Conservation (phyloP, 2,888 invertebrate species). For the Drosophila niveifrons region DNA sequence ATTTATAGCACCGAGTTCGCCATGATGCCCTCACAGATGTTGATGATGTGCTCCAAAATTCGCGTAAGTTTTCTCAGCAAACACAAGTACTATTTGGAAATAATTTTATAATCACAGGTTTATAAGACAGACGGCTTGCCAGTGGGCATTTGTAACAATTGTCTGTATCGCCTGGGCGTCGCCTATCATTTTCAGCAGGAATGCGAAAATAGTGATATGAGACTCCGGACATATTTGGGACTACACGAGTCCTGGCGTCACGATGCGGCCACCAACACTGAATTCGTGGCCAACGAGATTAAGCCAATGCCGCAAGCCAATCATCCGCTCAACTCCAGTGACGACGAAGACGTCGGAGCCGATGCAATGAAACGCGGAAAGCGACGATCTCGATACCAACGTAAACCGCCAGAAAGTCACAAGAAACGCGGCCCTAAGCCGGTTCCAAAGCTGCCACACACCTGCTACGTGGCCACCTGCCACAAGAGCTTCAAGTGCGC, state of each 20-base stretch:
- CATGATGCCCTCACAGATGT: conserved; percentile 87
- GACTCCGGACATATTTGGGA: conserved; percentile 87
- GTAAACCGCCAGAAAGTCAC: conserved; percentile 87
- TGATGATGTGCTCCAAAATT: conserved; percentile 87
- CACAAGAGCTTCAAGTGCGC: conserved; percentile 88
- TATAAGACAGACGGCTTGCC: conserved; percentile 88
- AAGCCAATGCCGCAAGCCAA: conserved; percentile 46
- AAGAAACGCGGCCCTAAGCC: conserved; percentile 88
- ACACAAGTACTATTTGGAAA: not conserved
- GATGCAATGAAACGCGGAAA: conserved; percentile 70
- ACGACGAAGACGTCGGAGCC: conserved; percentile 73
- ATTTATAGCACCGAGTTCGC: conserved; percentile 88
- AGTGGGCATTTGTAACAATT: conserved; percentile 88
- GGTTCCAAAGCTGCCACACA: conserved; percentile 87
- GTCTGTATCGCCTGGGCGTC: conserved; percentile 88
- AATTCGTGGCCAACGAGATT: conserved; percentile 68
- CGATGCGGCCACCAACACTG: conserved; percentile 88
- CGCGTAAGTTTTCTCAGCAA: conserved; percentile 84
- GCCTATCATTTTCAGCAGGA: conserved; percentile 89
- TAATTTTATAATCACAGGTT: conserved; percentile 66
- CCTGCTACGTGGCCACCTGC: conserved; percentile 86
- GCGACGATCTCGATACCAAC: conserved; percentile 86
- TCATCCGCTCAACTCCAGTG: conserved; percentile 52
- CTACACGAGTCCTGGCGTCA: conserved; percentile 83
- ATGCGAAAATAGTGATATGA: conserved; percentile 87